These are phyloP conservation scores for Strigamia maritima DNA, from an alignment of 2,888 invertebrate species.

Conservation along the genomic window DNA sequence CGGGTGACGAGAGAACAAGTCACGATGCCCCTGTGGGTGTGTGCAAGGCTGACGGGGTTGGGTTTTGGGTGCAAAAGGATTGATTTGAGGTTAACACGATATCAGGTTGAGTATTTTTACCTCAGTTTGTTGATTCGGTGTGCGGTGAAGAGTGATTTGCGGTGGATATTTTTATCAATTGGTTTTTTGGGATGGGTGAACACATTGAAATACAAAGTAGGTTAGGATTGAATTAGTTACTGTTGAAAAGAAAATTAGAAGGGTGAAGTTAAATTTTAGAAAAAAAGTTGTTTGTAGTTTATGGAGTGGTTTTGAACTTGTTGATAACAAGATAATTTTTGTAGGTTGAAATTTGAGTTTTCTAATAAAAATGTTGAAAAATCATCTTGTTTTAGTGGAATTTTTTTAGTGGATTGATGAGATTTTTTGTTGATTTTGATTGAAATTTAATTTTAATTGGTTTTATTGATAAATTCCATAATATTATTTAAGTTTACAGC, in stretches of 20 bases:
- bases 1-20: slow-evolving; percentile 8
- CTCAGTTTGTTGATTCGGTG: slow-evolving; percentile 20
- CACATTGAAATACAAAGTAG: not conserved
- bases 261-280: not conserved
- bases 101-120: slow-evolving; percentile 6
- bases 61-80: slow-evolving; percentile 20
- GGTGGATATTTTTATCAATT: not conserved
- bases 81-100: slow-evolving; percentile 28
- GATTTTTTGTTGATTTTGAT: not conserved
- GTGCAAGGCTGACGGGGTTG: slow-evolving; percentile 23
- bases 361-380: too few species aligned
- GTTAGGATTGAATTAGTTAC: not conserved
- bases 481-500: too few species aligned
- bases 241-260: not conserved
- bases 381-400: too few species aligned
- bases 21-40: slow-evolving; percentile 27
- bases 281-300: too few species aligned
- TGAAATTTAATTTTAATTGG: too few species aligned
- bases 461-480: too few species aligned
- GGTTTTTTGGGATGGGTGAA: not conserved
- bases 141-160: not conserved
- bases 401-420: not conserved
- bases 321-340: too few species aligned
- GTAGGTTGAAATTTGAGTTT: too few species aligned
- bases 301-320: too few species aligned